phyloP scores from a whole-genome alignment of 2,113 vertebrate species.

The Cyanoderma ruficeps region DNA sequence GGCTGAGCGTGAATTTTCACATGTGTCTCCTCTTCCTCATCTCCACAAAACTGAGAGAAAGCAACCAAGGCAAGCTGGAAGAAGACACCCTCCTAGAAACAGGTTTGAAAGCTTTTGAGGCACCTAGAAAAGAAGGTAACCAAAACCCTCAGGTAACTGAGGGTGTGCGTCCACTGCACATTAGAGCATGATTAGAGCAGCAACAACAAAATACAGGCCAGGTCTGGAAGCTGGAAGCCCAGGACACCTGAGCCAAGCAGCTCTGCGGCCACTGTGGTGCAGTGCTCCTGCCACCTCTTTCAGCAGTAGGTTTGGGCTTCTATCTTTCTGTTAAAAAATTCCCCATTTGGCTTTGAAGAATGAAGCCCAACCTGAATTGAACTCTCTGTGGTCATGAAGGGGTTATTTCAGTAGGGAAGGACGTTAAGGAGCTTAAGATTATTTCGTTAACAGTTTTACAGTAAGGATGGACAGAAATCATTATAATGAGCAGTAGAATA shows the following conservation, averaged over 20 bases:
- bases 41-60: background rate
- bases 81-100: background rate
- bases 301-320: background rate
- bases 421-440: background rate
- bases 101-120: background rate
- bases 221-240: background rate
- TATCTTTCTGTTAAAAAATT: background rate
- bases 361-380: background rate
- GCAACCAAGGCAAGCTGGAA: background rate
- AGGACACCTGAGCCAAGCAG: background rate
- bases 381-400: background rate
- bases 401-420: background rate
- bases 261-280: accelerated
- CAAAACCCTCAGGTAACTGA: accelerated
- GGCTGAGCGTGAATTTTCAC: background rate
- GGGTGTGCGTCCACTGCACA: accelerated
- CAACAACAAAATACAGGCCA: background rate
- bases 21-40: background rate
- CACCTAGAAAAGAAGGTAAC: background rate
- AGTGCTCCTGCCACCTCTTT: background rate
- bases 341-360: background rate
- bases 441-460: background rate
- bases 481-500: background rate
- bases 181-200: background rate
- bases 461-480: background rate